Evolutionary conservation across 1,140 invertebrate species (phyloP).

Genomic region (Bombyx mori): DNA sequence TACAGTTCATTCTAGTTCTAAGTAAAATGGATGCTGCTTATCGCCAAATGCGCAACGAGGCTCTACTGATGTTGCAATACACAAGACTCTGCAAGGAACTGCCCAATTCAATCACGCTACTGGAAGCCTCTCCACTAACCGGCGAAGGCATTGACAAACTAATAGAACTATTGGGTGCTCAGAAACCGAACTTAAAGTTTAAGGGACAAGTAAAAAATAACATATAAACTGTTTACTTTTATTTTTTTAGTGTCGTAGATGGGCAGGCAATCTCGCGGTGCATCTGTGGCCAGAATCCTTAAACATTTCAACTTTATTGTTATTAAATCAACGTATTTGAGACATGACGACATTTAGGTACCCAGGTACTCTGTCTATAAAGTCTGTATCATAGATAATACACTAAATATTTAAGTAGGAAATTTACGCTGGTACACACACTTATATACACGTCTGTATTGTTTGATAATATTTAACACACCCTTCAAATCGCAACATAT

Average conservation of each 20-base stretch:
- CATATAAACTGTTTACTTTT: background rate
- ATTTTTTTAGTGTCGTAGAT: background rate
- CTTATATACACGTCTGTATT: no score
- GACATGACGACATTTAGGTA: no score
- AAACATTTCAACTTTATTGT: no score
- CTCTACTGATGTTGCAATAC: constrained; percentile 83
- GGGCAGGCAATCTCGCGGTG: no score
- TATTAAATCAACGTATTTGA: no score
- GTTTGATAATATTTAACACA: no score
- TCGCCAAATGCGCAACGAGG: constrained; percentile 86
- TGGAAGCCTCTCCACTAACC: constrained; percentile 81
- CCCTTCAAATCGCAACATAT: no score
- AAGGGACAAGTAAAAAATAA: background rate
- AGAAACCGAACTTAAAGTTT: constrained; percentile 22
- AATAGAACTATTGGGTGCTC: constrained; percentile 73
- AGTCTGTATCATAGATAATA: no score
- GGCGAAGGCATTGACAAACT: constrained; percentile 79
- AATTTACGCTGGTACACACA: no score
- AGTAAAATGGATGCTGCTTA: constrained; percentile 88
- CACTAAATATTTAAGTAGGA: no score
- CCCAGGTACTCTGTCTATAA: no score
- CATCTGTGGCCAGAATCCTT: no score
- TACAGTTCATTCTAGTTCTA: constrained; percentile 79
- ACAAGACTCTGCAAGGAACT: constrained; percentile 77
- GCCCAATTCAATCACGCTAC: constrained; percentile 75